A percentile compares a stretch with the other conserved stretches of the same genome.
phyloP scores from a whole-genome alignment of 2,888 invertebrate genomes.

The Aphelenchoides bicaudatus region DNA sequence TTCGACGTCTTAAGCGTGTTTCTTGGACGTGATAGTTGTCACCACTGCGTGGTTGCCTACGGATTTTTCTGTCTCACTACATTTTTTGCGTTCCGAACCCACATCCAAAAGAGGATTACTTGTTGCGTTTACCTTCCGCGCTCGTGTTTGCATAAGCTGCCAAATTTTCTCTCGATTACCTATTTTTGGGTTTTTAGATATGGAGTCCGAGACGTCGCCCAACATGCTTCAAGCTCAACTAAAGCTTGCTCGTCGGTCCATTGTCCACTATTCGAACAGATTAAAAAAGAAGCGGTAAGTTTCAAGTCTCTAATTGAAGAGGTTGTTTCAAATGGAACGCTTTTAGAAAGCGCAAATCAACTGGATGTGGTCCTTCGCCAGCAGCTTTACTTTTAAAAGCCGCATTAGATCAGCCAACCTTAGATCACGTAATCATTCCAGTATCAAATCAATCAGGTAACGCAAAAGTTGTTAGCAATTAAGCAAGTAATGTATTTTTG shows the following conservation, averaged over 20 bases:
- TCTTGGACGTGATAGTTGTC: too few relatives aligned
- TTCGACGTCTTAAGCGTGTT: too few relatives aligned
- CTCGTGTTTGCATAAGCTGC: too few relatives aligned
- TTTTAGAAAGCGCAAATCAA: conserved; percentile 13
- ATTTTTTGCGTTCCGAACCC: too few relatives aligned
- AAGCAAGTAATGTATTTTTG: background rate
- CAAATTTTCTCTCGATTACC: too few relatives aligned
- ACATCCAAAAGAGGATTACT: too few relatives aligned
- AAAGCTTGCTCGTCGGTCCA: background rate
- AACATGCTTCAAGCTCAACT: background rate
- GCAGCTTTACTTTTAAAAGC: conserved; percentile 25
- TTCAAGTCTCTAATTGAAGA: background rate
- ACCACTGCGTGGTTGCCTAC: too few relatives aligned
- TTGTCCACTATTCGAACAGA: background rate
- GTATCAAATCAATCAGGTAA: background rate
- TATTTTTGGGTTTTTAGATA: too few relatives aligned
- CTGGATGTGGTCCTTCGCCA: conserved; percentile 13
- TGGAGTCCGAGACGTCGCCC: too few relatives aligned
- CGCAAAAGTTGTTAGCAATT: background rate
- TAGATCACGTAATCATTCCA: conserved; percentile 24
- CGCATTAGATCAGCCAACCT: conserved; percentile 23
- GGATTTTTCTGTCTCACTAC: too few relatives aligned
- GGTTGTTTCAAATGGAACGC: background rate
- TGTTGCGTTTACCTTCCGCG: too few relatives aligned
- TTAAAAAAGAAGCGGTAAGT: conserved; percentile 1